phyloP scores from a whole-genome alignment of 2,113 vertebrate genomes.

The Ancistrus triradiatus region DNA sequence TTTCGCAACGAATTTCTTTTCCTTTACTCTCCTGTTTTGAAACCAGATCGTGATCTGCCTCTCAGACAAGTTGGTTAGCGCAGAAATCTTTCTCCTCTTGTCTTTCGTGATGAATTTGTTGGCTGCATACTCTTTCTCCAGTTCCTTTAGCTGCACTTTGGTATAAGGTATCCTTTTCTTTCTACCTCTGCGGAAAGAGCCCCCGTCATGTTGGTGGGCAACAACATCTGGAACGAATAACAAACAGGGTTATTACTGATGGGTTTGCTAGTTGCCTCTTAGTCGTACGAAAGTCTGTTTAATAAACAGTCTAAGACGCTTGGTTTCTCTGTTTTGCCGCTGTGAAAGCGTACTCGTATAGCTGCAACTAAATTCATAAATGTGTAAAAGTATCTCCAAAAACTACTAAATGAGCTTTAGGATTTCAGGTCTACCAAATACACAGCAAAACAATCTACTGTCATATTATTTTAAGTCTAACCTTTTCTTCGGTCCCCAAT shows the following conservation, averaged over 20 bases:
- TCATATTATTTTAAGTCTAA: neutral
- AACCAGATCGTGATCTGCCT: slow-evolving; percentile 97
- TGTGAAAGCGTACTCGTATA: too few relatives aligned
- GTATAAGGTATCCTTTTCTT: slow-evolving; percentile 94
- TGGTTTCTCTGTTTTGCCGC: too few relatives aligned
- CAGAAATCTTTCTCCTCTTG: slow-evolving; percentile 89
- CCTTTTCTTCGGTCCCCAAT: too few relatives aligned
- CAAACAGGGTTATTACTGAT: slow-evolving; percentile 32
- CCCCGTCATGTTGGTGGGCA: slow-evolving; percentile 80
- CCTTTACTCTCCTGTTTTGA: slow-evolving; percentile 91
- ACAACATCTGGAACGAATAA: slow-evolving; percentile 75
- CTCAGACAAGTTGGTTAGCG: slow-evolving; percentile 84
- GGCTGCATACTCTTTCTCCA: slow-evolving; percentile 88
- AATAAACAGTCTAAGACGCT: neutral
- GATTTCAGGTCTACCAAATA: neutral
- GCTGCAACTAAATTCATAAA: too few relatives aligned
- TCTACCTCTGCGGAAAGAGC: slow-evolving; percentile 82
- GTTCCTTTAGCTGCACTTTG: slow-evolving; percentile 86
- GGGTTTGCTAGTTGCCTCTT: slow-evolving; percentile 12
- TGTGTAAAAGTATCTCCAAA: too few relatives aligned
- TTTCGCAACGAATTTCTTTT: slow-evolving; percentile 91
- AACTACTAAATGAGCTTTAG: too few relatives aligned
- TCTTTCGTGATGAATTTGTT: slow-evolving; percentile 97
- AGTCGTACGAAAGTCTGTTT: neutral
- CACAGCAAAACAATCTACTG: neutral